Percentiles rank a stretch among this genome's conserved stretches.
phyloP scores from a whole-genome alignment of 2,888 invertebrate genomes.

The Apotomis betuletana region DNA sequence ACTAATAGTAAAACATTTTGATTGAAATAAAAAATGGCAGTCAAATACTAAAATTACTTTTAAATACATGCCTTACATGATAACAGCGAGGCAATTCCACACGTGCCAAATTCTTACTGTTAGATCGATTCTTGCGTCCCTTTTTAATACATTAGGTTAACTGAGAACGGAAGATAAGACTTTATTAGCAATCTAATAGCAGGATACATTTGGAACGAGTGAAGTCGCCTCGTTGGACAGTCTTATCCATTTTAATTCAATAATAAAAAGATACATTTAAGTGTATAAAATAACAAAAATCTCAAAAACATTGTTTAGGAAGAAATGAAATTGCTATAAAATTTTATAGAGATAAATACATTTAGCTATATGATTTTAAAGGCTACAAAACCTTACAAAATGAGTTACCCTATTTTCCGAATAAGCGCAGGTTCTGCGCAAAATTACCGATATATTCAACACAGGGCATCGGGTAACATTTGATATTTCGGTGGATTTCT shows the following conservation, averaged over 20 bases:
- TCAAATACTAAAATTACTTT: constrained; percentile 65
- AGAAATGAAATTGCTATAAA: constrained; percentile 47
- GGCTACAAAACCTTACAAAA: constrained; percentile 69
- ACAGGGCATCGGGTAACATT: constrained; percentile 57
- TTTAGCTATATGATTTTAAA: constrained; percentile 71
- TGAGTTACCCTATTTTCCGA: constrained; percentile 77
- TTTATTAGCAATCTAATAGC: neutral
- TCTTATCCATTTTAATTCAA: constrained; percentile 70
- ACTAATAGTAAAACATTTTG: constrained; percentile 20
- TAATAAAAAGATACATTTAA: constrained; percentile 62
- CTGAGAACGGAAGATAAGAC: too few relatives aligned
- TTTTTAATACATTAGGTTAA: neutral
- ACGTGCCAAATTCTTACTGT: neutral
- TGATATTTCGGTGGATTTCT: constrained; percentile 13
- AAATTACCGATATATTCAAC: constrained; percentile 71
- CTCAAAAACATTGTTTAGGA: constrained; percentile 48
- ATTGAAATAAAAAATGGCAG: constrained; percentile 65
- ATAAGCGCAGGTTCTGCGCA: constrained; percentile 69
- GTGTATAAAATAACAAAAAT: constrained; percentile 52
- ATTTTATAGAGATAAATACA: constrained; percentile 61
- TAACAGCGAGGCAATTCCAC: constrained; percentile 48
- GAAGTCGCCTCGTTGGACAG: constrained; percentile 54
- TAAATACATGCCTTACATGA: constrained; percentile 65
- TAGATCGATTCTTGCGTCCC: neutral
- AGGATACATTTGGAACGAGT: neutral